phyloP scores from a whole-genome alignment of 2,113 vertebrate species.

The Rissa tridactyla region DNA sequence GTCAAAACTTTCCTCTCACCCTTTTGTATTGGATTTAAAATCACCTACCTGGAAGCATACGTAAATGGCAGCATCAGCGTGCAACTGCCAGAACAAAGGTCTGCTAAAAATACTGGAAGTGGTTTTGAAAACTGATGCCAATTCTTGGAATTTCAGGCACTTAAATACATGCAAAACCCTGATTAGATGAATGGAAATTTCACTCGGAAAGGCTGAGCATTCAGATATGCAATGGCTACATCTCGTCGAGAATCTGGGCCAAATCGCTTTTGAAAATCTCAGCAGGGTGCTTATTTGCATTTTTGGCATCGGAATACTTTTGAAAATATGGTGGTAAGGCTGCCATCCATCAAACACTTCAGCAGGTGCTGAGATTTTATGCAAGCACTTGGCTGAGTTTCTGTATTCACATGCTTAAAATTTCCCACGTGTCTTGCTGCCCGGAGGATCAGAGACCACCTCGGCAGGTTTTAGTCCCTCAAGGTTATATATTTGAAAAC shows the following conservation, averaged over 20 bases:
- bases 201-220: slow-evolving; percentile 35
- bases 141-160: slow-evolving; percentile 53
- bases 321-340: slow-evolving; percentile 55
- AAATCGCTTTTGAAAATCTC: slow-evolving; percentile 65
- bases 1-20: not conserved
- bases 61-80: not conserved
- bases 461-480: slow-evolving; percentile 35
- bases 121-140: slow-evolving; percentile 46
- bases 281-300: slow-evolving; percentile 50
- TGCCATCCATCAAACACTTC: slow-evolving; percentile 57
- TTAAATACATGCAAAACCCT: slow-evolving; percentile 26
- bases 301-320: slow-evolving; percentile 41
- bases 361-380: slow-evolving; percentile 60
- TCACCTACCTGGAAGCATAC: not conserved
- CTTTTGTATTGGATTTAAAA: not conserved
- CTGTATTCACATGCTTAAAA: slow-evolving; percentile 15
- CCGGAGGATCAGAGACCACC: slow-evolving; percentile 40
- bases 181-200: slow-evolving; percentile 62
- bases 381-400: slow-evolving; percentile 43
- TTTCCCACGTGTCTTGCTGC: slow-evolving; percentile 19
- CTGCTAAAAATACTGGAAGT: slow-evolving; percentile 61
- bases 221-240: slow-evolving; percentile 39
- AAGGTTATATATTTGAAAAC: slow-evolving; percentile 45
- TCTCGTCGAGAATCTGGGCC: slow-evolving; percentile 38
- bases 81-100: slow-evolving; percentile 30